These are phyloP conservation scores for Oncorhynchus masou DNA, from an alignment of 2,113 vertebrate species.

Conservation along the genomic window DNA sequence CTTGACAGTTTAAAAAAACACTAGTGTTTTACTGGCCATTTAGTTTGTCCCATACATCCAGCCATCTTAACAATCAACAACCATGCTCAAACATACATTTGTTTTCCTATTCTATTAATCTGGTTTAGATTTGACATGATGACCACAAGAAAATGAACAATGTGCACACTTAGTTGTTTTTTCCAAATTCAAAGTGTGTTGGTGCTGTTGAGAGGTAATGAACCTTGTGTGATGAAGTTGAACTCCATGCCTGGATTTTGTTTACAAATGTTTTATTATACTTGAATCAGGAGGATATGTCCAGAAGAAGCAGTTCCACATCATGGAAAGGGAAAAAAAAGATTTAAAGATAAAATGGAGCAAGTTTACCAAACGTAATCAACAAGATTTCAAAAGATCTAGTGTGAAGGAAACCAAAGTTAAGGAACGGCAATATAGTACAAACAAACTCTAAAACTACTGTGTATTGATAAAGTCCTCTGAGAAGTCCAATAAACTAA, in stretches of 20 bases:
- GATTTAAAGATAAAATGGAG: not conserved
- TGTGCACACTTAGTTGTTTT: constrained; percentile 4
- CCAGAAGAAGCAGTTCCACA: not conserved
- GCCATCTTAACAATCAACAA: not conserved
- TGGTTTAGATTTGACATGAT: not conserved
- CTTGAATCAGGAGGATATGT: constrained; percentile 20
- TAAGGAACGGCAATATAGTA: constrained; percentile 16
- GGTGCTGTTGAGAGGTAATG: not conserved
- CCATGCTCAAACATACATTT: not conserved
- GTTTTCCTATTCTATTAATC: constrained; percentile 6
- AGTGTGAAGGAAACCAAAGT: constrained; percentile 20
- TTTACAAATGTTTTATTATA: constrained; percentile 23
- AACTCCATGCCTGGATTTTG: not conserved
- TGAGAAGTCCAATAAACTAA: not conserved
- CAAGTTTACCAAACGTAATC: not conserved
- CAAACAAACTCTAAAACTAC: not conserved
- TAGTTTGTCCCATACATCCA: not conserved
- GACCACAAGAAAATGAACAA: constrained; percentile 4
- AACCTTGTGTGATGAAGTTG: not conserved
- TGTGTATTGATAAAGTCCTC: not conserved
- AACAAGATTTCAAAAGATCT: not conserved
- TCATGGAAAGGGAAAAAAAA: not conserved
- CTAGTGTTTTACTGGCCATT: not conserved
- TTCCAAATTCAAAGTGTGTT: constrained; percentile 8
- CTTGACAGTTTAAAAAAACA: not conserved